A percentile compares a stretch with the other conserved stretches of the same genome.
Conservation (phyloP, 64 coral and sea anemone species). For the Stylophora pistillata region DNA sequence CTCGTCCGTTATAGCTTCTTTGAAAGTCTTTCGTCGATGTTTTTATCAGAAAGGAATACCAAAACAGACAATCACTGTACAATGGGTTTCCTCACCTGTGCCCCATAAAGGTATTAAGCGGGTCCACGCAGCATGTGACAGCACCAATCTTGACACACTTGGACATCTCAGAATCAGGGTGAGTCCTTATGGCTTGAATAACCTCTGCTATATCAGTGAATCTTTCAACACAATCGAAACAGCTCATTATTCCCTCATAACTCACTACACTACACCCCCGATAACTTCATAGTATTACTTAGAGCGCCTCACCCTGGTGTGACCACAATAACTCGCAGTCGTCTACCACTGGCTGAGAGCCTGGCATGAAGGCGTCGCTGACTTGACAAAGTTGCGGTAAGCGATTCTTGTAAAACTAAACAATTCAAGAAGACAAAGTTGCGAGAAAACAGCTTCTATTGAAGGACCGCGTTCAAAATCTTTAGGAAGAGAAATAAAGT, state of each 20-base stretch:
- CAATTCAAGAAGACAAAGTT: background rate
- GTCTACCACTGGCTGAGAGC: constrained; percentile 65
- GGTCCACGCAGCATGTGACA: constrained; percentile 87
- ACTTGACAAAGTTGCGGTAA: constrained; percentile 62
- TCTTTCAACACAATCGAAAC: background rate
- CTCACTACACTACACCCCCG: background rate
- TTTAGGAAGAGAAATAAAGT: no score
- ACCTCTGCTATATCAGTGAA: constrained; percentile 82
- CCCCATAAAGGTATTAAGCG: constrained; percentile 86
- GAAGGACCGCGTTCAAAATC: no score
- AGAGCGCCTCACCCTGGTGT: constrained; percentile 61
- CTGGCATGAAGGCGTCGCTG: constrained; percentile 64
- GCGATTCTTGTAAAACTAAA: constrained; percentile 67
- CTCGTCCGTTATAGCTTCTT: no score
- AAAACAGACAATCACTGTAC: no score
- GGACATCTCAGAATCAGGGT: constrained; percentile 62
- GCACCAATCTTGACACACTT: constrained; percentile 71
- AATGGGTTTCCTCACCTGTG: constrained; percentile 33
- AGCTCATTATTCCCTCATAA: background rate
- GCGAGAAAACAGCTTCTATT: no score
- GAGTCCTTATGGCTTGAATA: constrained; percentile 57
- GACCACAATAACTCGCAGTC: constrained; percentile 74
- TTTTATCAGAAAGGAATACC: background rate
- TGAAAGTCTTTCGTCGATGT: no score
- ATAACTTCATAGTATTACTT: background rate